Base-by-base conservation (phyloP, 2,113 vertebrate species). In the Pollimyrus isidori region DNA sequence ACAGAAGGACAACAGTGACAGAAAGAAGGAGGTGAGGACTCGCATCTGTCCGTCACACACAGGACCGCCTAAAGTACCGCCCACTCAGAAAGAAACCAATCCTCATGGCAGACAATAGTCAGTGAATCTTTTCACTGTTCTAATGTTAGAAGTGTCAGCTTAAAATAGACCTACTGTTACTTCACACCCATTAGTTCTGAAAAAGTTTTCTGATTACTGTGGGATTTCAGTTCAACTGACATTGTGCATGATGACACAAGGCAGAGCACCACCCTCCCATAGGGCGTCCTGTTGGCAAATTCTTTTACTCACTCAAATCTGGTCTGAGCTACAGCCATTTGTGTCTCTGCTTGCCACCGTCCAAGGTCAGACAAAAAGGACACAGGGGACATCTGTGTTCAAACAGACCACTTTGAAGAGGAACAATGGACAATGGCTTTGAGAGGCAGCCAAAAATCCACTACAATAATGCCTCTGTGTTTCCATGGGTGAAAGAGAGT, bases 1-100 rank as follows among this genome's bases (percentile, higher is more conserved):
- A 86, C 98, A 99, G 95, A 96, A 97, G 93, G 97, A 98, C 91
- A 96, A 97, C 95, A 97, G 97, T 4, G 98, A 99, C 92, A 96
- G 98, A 85, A 96, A 96, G 93, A 98, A 97, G 92, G 98, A 99
- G 97, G 98, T 98, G 93, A 95, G 95, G 84, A 39, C 19, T 45
- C 30, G 1, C 35, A 21, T 52, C 46, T 76, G 46, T 80, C 48
- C 15, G 3, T 82, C 69, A 21, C 19, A 35, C 30, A 13, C 15
- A n/a, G 39, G 19, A 46, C 39, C 0, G 2, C 76, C 76, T 21
- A 21, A 3, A 69, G 26, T 26, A 30, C n/a, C 62, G 3, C 62
- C 62, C n/a, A 69, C n/a, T 69, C 62, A 30, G 62, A 13, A 69
- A 69, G 9, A 30, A 30, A 26, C 30, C 62, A 69, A 4, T 69